Percentiles rank a stretch among this genome's conserved stretches.
Evolutionary conservation across 2,888 invertebrate genomes (phyloP).

Genomic region (Artemia sinica): DNA sequence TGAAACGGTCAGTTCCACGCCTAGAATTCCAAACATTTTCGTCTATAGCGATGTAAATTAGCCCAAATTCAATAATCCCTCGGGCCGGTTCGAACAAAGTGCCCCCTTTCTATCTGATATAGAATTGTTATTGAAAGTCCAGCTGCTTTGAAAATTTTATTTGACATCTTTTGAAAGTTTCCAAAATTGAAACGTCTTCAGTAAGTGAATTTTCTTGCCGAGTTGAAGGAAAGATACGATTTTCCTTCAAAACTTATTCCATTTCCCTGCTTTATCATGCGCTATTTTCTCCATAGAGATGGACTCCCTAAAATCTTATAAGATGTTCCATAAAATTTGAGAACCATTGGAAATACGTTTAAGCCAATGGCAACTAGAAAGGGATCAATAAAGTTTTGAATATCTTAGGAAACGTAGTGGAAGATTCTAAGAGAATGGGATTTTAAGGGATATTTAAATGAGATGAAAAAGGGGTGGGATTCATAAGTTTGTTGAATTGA

Average conservation of each 20-base stretch:
- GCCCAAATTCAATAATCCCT: not conserved
- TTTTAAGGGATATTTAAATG: not conserved
- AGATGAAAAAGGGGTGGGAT: constrained; percentile 14
- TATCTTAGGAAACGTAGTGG: not conserved
- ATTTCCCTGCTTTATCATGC: constrained; percentile 10
- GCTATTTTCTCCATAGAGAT: constrained; percentile 11
- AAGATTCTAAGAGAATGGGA: no score
- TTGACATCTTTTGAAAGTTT: constrained; percentile 14
- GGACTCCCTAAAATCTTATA: not conserved
- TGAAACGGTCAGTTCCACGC: no score
- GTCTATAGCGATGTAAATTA: not conserved
- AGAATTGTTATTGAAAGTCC: constrained; percentile 12
- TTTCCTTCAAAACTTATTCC: constrained; percentile 6
- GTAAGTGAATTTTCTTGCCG: constrained; percentile 6
- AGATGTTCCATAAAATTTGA: not conserved
- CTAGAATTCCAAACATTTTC: no score
- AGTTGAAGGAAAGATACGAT: not conserved
- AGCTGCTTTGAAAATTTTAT: constrained; percentile 8
- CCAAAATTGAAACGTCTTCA: constrained; percentile 13
- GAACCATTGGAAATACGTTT: not conserved
- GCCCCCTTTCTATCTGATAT: not conserved
- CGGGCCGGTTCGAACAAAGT: no score
- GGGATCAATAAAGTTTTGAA: constrained; percentile 6
- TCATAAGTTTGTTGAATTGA: not conserved
- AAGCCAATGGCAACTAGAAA: not conserved